Percentiles rank a stretch among this genome's conserved stretches.
phyloP scores from a whole-genome alignment of 1,140 invertebrate genomes.

The Zaprionus vittiger region DNA sequence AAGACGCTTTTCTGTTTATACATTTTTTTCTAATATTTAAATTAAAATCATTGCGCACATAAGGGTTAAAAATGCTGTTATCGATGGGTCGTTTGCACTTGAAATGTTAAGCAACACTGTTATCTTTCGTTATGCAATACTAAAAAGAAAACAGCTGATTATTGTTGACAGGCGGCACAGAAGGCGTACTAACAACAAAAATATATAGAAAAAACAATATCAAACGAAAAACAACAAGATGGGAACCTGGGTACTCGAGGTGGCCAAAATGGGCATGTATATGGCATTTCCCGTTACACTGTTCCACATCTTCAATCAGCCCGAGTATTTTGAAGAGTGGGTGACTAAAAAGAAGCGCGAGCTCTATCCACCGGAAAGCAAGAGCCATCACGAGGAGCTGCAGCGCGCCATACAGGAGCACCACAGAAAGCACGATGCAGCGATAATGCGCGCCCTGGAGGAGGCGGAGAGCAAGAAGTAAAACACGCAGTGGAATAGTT shows the following conservation, averaged over 20 bases:
- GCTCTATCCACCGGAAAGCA: conserved; percentile 89
- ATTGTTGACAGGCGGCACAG: conserved; percentile 57
- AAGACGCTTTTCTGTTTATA: background rate
- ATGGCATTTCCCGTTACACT: conserved; percentile 92
- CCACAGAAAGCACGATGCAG: conserved; percentile 85
- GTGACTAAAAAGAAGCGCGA: conserved; percentile 89
- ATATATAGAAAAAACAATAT: background rate
- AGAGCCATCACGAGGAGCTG: conserved; percentile 86
- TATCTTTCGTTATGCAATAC: conserved; percentile 17
- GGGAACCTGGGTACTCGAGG: conserved; percentile 92
- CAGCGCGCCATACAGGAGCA: conserved; percentile 86
- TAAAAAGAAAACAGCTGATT: conserved; percentile 49
- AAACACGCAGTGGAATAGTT: background rate
- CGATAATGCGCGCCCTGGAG: conserved; percentile 84
- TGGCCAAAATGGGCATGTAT: conserved; percentile 92
- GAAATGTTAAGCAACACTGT: conserved; percentile 30
- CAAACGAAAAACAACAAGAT: conserved; percentile 74
- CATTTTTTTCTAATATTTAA: background rate
- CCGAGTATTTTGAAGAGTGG: conserved; percentile 92
- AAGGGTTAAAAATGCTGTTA: background rate
- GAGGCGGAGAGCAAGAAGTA: conserved; percentile 76
- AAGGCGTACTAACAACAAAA: conserved; percentile 21
- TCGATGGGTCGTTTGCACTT: too few species aligned
- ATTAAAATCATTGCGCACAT: background rate
- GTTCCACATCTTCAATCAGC: conserved; percentile 95